phyloP scores from a whole-genome alignment of 2,113 vertebrate species.

The Syrrhaptes paradoxus region DNA sequence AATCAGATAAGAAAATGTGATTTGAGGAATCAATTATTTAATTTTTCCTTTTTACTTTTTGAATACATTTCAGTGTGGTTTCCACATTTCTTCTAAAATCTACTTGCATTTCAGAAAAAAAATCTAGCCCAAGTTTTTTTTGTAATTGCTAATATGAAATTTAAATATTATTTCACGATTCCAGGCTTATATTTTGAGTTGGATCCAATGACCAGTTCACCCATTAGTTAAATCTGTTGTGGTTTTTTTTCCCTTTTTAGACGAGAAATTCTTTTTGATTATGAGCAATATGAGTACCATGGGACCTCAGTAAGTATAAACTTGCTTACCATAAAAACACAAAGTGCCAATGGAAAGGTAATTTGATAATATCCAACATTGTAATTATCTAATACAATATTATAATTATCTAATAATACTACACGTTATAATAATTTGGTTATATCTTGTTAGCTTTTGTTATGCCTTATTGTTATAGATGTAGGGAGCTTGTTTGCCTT shows the following conservation, averaged over 20 bases:
- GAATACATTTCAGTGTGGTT: not conserved
- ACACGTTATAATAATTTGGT: not conserved
- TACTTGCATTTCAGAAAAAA: not conserved
- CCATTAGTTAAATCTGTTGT: not conserved
- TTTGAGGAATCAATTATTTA: not conserved
- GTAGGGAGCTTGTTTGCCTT: not conserved
- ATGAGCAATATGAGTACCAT: conserved; percentile 96
- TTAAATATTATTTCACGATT: not conserved
- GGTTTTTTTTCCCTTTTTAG: conserved; percentile 64
- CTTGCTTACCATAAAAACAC: not conserved
- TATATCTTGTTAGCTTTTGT: not conserved
- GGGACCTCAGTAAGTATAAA: conserved; percentile 91
- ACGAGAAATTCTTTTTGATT: conserved; percentile 95
- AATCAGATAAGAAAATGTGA: not conserved
- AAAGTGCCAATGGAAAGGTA: not conserved
- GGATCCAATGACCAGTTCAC: not conserved
- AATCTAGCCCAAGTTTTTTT: not conserved
- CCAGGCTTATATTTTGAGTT: not conserved
- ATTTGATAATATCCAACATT: not conserved
- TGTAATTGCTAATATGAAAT: not conserved
- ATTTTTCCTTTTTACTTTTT: not conserved
- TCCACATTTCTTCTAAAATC: not conserved
- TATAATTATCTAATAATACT: not conserved
- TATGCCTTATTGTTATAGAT: not conserved
- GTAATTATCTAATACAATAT: not conserved